phyloP scores from a whole-genome alignment of 2,888 invertebrate species.

The Mythimna vitellina region DNA sequence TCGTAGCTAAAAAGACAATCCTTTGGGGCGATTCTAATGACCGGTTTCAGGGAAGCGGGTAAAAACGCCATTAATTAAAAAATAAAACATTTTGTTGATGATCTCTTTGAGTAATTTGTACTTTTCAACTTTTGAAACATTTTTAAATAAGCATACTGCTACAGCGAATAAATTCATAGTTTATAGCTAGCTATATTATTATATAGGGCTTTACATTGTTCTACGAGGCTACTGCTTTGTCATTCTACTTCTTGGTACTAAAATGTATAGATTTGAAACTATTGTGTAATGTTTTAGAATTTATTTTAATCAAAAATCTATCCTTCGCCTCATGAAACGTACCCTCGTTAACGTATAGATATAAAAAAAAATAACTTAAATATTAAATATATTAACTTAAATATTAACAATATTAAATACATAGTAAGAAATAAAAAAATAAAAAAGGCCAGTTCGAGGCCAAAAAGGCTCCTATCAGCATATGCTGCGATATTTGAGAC shows the following conservation, averaged over 20 bases:
- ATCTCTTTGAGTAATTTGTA: constrained; percentile 47
- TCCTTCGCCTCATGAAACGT: no score
- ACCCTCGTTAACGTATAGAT: no score
- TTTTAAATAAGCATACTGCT: not conserved
- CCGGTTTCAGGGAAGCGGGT: constrained; percentile 25
- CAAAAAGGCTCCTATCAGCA: no score
- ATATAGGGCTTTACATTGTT: not conserved
- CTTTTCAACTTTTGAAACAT: constrained; percentile 6
- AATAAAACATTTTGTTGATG: constrained; percentile 25
- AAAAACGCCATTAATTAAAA: constrained; percentile 31
- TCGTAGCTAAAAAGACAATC: constrained; percentile 32
- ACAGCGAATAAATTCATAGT: not conserved
- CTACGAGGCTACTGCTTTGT: not conserved
- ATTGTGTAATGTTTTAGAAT: no score
- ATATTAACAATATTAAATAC: no score
- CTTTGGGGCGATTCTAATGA: constrained; percentile 37
- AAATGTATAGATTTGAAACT: no score
- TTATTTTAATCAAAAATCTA: no score
- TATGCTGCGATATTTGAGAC: no score
- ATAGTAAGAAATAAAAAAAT: no score
- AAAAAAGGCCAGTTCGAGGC: no score
- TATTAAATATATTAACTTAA: no score
- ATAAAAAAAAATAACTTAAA: no score
- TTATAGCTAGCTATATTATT: not conserved
- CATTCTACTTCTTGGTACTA: not conserved